Evolutionary conservation across 2,797 vertebrate species (phyloP).

Genomic region (Rallus crepitans): DNA sequence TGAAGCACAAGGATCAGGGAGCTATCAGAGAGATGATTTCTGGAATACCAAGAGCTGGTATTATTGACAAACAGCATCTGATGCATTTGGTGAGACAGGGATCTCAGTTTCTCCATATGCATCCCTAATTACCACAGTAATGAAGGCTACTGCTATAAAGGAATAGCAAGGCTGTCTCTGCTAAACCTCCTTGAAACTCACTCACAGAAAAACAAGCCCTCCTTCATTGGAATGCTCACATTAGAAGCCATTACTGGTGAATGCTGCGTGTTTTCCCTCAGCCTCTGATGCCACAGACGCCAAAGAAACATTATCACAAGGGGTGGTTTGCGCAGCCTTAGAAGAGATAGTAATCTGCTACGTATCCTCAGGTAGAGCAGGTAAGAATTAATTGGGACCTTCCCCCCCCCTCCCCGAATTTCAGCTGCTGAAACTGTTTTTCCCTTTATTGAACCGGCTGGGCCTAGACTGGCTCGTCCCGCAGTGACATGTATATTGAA

Average conservation of each 20-base stretch:
- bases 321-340: constrained; percentile 46
- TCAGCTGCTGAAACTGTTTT: constrained; percentile 78
- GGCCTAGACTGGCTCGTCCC: constrained; percentile 84
- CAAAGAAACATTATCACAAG: constrained; percentile 13
- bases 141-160: not conserved
- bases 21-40: not conserved
- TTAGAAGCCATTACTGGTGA: constrained; percentile 16
- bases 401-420: constrained; percentile 17
- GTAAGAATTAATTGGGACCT: constrained; percentile 77
- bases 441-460: constrained; percentile 76
- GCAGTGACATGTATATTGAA: constrained; percentile 94
- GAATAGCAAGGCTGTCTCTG: constrained; percentile 5
- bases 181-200: constrained; percentile 27
- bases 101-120: not conserved
- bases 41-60: not conserved
- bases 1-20: not conserved
- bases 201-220: constrained; percentile 19
- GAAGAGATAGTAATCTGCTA: constrained; percentile 53
- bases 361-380: constrained; percentile 61
- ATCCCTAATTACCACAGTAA: constrained; percentile 31
- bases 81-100: not conserved
- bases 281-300: constrained; percentile 2
- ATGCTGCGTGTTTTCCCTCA: not conserved
- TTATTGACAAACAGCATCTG: constrained; percentile 16
- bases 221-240: constrained; percentile 5